These are phyloP conservation scores for Luscinia luscinia DNA, from an alignment of 2,797 vertebrate species.

Conservation along the genomic window DNA sequence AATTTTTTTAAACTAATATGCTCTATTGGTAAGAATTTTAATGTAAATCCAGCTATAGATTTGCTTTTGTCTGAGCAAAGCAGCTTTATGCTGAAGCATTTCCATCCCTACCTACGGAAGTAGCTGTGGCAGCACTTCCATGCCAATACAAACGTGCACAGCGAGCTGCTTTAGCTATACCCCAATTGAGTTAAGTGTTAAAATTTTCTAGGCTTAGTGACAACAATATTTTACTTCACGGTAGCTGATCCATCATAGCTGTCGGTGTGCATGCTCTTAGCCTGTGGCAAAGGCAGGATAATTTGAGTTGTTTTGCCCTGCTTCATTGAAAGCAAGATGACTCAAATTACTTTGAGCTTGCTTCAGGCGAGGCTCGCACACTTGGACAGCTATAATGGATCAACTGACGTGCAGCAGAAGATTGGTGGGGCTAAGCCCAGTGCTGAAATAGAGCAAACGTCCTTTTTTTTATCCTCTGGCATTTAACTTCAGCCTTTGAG, in stretches of 20 bases:
- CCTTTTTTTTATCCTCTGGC: neutral
- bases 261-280: neutral
- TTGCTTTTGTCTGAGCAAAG: neutral
- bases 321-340: constrained; percentile 56
- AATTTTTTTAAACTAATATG: neutral
- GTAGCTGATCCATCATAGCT: constrained; percentile 51
- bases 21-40: neutral
- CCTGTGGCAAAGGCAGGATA: constrained; percentile 19
- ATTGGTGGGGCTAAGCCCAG: neutral
- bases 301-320: constrained; percentile 46
- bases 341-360: constrained; percentile 48
- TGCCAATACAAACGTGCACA: neutral
- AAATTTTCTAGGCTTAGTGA: constrained; percentile 21
- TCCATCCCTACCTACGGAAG: neutral
- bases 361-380: neutral
- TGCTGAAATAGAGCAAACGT: neutral
- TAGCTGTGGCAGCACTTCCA: neutral
- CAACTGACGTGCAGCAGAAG: neutral
- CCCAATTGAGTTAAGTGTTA: constrained; percentile 12
- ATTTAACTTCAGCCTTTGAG: neutral
- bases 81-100: neutral
- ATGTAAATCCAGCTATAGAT: neutral
- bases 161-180: neutral
- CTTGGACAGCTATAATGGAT: constrained; percentile 30
- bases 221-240: constrained; percentile 11